Base-by-base conservation (phyloP, 53 echinoderm and acorn worm species). In the Astropecten irregularis region DNA sequence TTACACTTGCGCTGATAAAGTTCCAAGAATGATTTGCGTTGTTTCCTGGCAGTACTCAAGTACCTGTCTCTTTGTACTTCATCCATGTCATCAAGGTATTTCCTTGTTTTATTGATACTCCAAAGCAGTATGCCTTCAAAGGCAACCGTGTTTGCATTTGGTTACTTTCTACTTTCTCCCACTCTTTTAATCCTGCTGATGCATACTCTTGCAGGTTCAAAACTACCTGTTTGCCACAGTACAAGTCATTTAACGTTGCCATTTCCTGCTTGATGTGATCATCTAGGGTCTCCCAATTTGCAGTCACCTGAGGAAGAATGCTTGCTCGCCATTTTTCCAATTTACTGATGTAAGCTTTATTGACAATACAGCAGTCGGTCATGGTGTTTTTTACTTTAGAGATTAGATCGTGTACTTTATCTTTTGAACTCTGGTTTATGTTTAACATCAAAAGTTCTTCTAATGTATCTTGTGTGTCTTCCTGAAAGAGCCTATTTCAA, bases 211-310 rank as follows among this genome's bases (percentile, higher is more conserved):
- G 52, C 20, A 54, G 20, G 35, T 52, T 51, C 20, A 82, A 66
- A 61, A 77, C 82, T 14, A 86, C 73, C 34, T 77, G 85, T 67
- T 90, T 86, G 31, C 86, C 85, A 29, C 84, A 89, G 61, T 90
- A 90, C 0, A 90, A 44, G 63, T 90, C 86, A 53, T 90, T 90
- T 42, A 90, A 55, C 14, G 66, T 71, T 34, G 28, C 64, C 67
- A 90, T 69, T 28, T 90, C 69, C 58, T 90, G 61, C 71, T 90
- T 86, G 49, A 30, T 14, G 42, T 64, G 47, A 11, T 86, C 86
- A 29, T 50, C 52, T 0, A 85, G 29, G 13, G 35, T 29, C 29
- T 34, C 81, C 81, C 87, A 87, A 53, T 87, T 81, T 14, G 54
- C 70, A 3, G 50, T 70, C 23, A 85, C 62, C 29, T 90, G 19